These are phyloP conservation scores for Pseudomyrmex concolor DNA, from an alignment of 1,140 invertebrate species.

Conservation along the genomic window DNA sequence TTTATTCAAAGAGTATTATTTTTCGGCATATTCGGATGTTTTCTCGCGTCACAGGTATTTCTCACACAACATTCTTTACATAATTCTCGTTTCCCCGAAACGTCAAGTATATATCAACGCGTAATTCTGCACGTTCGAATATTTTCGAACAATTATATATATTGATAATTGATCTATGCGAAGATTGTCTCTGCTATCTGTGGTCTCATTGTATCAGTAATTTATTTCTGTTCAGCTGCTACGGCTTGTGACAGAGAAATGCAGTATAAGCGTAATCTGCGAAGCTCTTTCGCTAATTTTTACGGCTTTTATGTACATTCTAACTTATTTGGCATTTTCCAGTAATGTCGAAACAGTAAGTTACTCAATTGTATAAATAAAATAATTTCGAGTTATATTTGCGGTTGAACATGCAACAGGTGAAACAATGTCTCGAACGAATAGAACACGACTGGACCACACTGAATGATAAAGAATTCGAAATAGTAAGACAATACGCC, in stretches of 20 bases:
- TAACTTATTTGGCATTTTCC: background rate
- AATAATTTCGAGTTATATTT: background rate
- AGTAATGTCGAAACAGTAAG: background rate
- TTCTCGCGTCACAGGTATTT: too few relatives aligned
- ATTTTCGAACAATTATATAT: too few relatives aligned
- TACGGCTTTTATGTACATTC: background rate
- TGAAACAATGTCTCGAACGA: background rate
- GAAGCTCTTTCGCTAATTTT: background rate
- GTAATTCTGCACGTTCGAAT: too few relatives aligned
- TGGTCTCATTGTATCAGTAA: too few relatives aligned
- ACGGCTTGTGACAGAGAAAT: background rate
- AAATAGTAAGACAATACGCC: background rate
- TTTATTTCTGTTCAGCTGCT: too few relatives aligned
- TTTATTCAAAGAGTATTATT: too few relatives aligned
- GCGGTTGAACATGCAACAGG: background rate
- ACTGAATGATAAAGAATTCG: slow-evolving; percentile 4
- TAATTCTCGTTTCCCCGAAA: too few relatives aligned
- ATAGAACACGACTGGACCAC: slow-evolving; percentile 24
- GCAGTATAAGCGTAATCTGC: background rate
- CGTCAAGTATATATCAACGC: too few relatives aligned
- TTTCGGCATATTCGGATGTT: too few relatives aligned
- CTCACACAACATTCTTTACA: too few relatives aligned
- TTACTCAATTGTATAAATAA: background rate
- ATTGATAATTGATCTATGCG: too few relatives aligned
- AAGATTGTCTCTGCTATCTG: too few relatives aligned